Base-by-base conservation (phyloP, 2,888 invertebrate genomes). In the Lumbricus terrestris region DNA sequence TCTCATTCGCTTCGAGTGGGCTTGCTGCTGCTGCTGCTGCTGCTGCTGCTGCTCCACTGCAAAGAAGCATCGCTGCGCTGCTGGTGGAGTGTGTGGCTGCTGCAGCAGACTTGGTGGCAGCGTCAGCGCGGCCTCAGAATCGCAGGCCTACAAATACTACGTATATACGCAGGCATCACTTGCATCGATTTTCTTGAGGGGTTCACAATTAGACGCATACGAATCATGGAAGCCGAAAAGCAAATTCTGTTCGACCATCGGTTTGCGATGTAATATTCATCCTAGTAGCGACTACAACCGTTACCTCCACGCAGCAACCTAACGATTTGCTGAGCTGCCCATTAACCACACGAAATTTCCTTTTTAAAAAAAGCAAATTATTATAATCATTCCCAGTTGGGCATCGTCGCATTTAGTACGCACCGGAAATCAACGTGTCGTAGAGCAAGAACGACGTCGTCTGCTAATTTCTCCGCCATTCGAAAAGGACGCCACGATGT, bases 141-240 rank as follows among this genome's bases (percentile, higher is more conserved):
- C 69, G 40, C 47, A 42, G 47, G 40, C 47, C 88, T 88, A 88
- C 42, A 40, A 88, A 88, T 88, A 40, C 37, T 88, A 40, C 88
- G 33, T 42, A 37, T 34, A 37, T 20, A 37, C 85, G 34, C 85
- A 34, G 34, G 85, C 85, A 35, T 85, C 85, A 85, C 85, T 85
- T 34, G 85, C 85, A 85, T 85, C 85, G 85, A 85, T 85, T 85
- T 85, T 85, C 85, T 85, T 85, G 85, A 85, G 37, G 83, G 85
- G 85, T 37, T 85, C 37, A 37, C 85, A 85, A 85, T 85, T 85
- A 85, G 85, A 37, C 85, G 85, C 85, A 37, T 85, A 85, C 85
- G 85, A 85, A 85, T 35, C 85, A 85, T 85, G 85, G 85, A 85
- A 85, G 85, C 85, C n/a, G 69, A 69, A n/a, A 69, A 69, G 69